A percentile compares a stretch with the other conserved stretches of the same genome.
phyloP scores from a whole-genome alignment of 2,797 vertebrate species.

The Myotis pilosus region DNA sequence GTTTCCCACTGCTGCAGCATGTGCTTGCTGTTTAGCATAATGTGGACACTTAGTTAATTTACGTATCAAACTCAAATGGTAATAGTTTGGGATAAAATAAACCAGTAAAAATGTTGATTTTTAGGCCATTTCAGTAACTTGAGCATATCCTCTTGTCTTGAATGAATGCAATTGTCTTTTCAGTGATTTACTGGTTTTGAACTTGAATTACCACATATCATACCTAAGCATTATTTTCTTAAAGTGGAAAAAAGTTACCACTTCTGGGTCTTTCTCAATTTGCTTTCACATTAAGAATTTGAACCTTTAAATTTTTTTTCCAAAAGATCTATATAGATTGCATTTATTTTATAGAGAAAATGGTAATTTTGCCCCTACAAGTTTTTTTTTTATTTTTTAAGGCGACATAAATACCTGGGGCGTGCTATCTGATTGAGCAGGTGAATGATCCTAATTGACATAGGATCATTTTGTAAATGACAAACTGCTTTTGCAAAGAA shows the following conservation, averaged over 20 bases:
- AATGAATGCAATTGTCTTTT: conserved; percentile 22
- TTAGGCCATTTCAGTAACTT: conserved; percentile 30
- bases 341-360: conserved; percentile 67
- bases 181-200: background rate
- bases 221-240: conserved; percentile 36
- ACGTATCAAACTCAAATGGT: background rate
- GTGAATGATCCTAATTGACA: conserved; percentile 38
- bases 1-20: conserved; percentile 57
- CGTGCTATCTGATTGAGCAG: conserved; percentile 41
- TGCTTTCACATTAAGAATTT: conserved; percentile 46
- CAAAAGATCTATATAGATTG: background rate
- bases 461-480: conserved; percentile 26
- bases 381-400: conserved; percentile 44
- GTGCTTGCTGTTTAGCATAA: conserved; percentile 32
- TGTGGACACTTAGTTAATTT: conserved; percentile 3
- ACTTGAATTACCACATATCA: background rate
- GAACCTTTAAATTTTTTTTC: conserved; percentile 1
- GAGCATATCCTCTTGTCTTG: background rate
- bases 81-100: conserved; percentile 40
- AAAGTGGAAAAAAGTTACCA: conserved; percentile 5
- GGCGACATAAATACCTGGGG: conserved; percentile 28
- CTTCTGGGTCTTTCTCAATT: conserved; percentile 33
- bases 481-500: conserved; percentile 55
- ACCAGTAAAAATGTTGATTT: conserved; percentile 49
- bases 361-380: conserved; percentile 59